Evolutionary conservation across 2,797 vertebrate species (phyloP), one percentile per base, ranked within the genome.

Genomic region (Ctenopoma kingsleyae): DNA sequence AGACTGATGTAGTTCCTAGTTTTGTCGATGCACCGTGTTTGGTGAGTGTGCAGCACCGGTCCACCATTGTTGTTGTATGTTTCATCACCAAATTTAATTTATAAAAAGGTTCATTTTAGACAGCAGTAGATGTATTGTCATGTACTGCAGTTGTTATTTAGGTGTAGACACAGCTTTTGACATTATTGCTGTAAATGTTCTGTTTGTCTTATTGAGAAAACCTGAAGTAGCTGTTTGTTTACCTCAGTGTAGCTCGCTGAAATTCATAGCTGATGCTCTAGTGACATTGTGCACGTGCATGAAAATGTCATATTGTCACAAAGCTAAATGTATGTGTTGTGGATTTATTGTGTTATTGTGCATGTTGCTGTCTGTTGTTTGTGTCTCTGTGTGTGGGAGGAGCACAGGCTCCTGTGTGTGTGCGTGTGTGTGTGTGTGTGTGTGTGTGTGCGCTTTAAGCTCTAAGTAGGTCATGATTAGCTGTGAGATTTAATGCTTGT

Each of bases 391-490:
- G 59, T 76, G 85, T 78, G 73, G 70, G 78, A 79, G 81, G 69
- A 75, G 78, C 15, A 8, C 61, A 64, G 66, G 20, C 55, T 53
- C 20, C 16, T 25, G 50, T 60, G 53, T 23, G 65, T 62, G 53
- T 62, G 25, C 55, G 51, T 30, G 43, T 66, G 40, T 54, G 61
- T 66, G 53, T 57, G 56, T 60, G 53, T 23, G 65, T 63, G 53
- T 62, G 25, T 59, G 51, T 32, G 43, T 66, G 41, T 55, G 61
- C 59, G 53, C 46, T 48, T 23, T 2, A 20, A 53, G 47, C 46
- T 83, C 43, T 87, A 91, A 88, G 86, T 91, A 90, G 89, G 91
- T 91, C 86, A 90, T 87, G 80, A 87, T 89, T 85, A 85, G 84
- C 86, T 74, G 38, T 53, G 71, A 82, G 81, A 71, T 71, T 47